These are phyloP conservation scores for Lipophrys pholis DNA, from an alignment of 2,113 vertebrate species.

Conservation along the genomic window DNA sequence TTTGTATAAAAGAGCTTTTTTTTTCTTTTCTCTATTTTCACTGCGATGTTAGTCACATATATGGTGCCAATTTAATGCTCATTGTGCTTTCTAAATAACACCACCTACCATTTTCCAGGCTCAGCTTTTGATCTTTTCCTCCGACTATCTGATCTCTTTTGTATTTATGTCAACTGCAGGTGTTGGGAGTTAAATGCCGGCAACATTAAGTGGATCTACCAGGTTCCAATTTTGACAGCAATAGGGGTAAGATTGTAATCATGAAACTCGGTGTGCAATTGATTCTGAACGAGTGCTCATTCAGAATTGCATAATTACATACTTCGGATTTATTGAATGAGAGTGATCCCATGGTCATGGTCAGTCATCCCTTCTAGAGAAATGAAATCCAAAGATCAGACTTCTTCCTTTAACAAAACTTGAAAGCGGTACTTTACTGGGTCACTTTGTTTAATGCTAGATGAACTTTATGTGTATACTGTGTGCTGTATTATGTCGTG, in stretches of 20 bases:
- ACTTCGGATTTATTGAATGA: too few relatives aligned
- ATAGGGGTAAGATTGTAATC: slow-evolving; percentile 85
- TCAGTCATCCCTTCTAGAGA: neutral
- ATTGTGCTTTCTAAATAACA: neutral
- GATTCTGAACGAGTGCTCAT: too few relatives aligned
- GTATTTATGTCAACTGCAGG: slow-evolving; percentile 65
- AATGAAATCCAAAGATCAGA: too few relatives aligned
- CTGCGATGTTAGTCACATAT: neutral
- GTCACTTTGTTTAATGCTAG: too few relatives aligned
- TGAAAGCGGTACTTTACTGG: too few relatives aligned
- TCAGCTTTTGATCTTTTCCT: neutral
- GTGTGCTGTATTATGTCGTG: too few relatives aligned
- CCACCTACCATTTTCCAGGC: neutral
- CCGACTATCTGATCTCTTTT: neutral
- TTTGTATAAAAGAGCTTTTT: neutral
- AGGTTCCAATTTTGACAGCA: slow-evolving; percentile 89
- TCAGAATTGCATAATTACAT: too few relatives aligned
- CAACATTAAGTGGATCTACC: slow-evolving; percentile 91
- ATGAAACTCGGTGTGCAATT: too few relatives aligned
- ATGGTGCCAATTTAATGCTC: neutral
- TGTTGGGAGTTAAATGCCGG: slow-evolving; percentile 91
- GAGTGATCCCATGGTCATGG: neutral
- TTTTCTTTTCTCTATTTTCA: neutral
- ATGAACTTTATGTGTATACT: too few relatives aligned
- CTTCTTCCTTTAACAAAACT: too few relatives aligned